Percentiles rank a stretch among this genome's conserved stretches.
These are phyloP conservation scores for Amaurobius ferox DNA, from an alignment of 2,888 invertebrate species.

Conservation along the genomic window DNA sequence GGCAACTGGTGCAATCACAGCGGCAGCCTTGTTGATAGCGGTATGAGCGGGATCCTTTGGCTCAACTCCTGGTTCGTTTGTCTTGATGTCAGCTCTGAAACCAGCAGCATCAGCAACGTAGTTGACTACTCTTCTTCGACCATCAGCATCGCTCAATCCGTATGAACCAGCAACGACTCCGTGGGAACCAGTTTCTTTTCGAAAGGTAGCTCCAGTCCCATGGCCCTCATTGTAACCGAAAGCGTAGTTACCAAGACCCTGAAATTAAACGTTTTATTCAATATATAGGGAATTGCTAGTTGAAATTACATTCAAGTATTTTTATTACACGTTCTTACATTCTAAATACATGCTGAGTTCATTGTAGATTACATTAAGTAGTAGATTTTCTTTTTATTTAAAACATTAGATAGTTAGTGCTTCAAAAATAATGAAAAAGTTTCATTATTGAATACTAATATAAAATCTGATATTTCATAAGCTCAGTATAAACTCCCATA, in stretches of 20 bases:
- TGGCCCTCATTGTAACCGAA: conserved; percentile 75
- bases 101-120: conserved; percentile 74
- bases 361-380: no score
- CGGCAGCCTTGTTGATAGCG: conserved; percentile 73
- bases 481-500: no score
- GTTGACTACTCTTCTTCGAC: conserved; percentile 74
- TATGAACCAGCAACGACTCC: conserved; percentile 73
- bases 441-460: no score
- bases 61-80: conserved; percentile 74
- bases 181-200: conserved; percentile 73
- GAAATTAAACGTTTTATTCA: neutral
- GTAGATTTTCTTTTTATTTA: no score
- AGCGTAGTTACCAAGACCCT: conserved; percentile 74
- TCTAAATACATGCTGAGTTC: no score
- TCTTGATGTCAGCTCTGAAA: conserved; percentile 73
- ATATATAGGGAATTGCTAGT: no score
- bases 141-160: conserved; percentile 74
- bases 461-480: no score
- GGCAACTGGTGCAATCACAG: conserved; percentile 11
- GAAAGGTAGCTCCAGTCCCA: conserved; percentile 73
- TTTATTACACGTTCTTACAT: no score
- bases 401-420: no score
- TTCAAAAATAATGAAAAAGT: no score
- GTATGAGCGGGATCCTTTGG: conserved; percentile 73
- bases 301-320: no score